Conservation (phyloP, 2,113 vertebrate genomes). For the Chelonoidis abingdonii region DNA sequence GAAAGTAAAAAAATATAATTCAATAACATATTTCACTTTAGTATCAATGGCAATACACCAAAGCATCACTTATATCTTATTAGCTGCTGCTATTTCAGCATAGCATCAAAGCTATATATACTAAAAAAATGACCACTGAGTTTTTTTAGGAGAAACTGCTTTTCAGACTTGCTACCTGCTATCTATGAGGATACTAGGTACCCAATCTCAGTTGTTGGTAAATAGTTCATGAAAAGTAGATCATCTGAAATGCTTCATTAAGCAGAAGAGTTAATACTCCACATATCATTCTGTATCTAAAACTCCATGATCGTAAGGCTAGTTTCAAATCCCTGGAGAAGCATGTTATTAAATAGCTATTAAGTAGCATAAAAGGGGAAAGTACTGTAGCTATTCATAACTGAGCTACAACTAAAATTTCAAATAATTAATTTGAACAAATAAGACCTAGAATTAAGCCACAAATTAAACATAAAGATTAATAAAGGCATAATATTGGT, state of each 20-base stretch:
- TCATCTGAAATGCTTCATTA: constrained; percentile 21
- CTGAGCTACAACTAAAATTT: not conserved
- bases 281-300: not conserved
- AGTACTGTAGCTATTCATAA: not conserved
- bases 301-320: not conserved
- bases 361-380: not conserved
- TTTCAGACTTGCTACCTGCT: not conserved
- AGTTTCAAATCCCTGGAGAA: not conserved
- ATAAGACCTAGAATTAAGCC: not conserved
- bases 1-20: not conserved
- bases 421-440: not conserved
- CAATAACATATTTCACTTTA: not conserved
- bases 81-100: not conserved
- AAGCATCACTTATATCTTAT: not conserved
- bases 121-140: not conserved
- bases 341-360: not conserved
- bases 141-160: not conserved
- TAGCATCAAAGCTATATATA: not conserved
- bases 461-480: not conserved
- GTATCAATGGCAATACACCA: not conserved
- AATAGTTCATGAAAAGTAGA: not conserved
- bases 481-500: not conserved
- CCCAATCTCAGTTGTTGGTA: not conserved
- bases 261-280: not conserved
- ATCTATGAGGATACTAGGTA: not conserved